Base-by-base conservation (phyloP, 2,797 vertebrate species). In the Xyrichtys novacula region DNA sequence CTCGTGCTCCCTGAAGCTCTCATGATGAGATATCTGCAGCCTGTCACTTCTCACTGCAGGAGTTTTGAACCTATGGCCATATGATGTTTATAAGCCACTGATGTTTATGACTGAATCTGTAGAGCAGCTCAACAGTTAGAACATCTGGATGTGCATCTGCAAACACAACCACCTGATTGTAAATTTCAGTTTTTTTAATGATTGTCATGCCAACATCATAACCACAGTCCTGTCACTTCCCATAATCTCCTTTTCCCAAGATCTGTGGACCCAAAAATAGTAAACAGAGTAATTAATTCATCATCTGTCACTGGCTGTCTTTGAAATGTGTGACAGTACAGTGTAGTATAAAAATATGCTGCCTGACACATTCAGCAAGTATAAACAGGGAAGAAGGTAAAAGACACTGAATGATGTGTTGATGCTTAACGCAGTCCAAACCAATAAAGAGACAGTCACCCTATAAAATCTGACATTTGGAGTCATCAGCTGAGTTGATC, bases 11-110 rank as follows among this genome's bases (percentile, higher is more conserved):
- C 43, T 20, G 50, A 63, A 71, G 65, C 70, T 54, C 65, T 63
- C 67, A 22, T 54, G 67, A 69, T 15, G 44, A 46, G 22, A 76
- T 59, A 69, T 67, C 46, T 48, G 22, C 53, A 53, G 28, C 22
- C 78, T 81, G 77, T 80, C 80, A 82, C 52, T 65, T 75, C 29
- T 29, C 68, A 74, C 69, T 19, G 25, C 56, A 32, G 32, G 25
- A 50, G 57, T 62, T n/a, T 42, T 26, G 16, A 50, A 53, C 36
- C 48, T 25, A 2, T 11, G 56, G 50, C 47, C 58, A 59, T 28
- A n/a, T 62, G 62, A 75, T 54, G 58, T 66, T 62, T 29, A 60
- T 31, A 39, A 73, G 61, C 25, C 48, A 12, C 32, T 32, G 40
- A 22, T n/a, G n/a, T n/a, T n/a, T n/a, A n/a, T n/a, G 71, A 50